A percentile compares a stretch with the other conserved stretches of the same genome.
Conservation (phyloP, 2,797 vertebrate genomes). For the Mormyrus proboscirostris region DNA sequence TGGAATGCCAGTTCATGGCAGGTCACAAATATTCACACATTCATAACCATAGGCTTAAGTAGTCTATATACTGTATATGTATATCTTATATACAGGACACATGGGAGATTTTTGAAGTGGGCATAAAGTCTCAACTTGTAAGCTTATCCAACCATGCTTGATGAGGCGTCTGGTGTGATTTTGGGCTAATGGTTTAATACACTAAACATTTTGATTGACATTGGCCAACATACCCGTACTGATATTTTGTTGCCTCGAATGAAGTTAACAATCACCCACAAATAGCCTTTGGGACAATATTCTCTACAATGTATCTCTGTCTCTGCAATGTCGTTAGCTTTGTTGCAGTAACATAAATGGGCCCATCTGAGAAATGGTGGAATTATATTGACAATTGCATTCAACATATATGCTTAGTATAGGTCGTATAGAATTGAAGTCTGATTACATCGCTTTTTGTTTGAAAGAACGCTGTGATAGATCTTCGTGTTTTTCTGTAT, state of each 20-base stretch:
- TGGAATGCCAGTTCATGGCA: not conserved
- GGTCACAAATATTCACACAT: not conserved
- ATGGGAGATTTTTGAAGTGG: not conserved
- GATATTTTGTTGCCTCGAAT: not conserved
- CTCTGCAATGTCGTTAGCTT: not conserved
- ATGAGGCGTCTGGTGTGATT: not conserved
- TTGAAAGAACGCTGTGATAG: not conserved
- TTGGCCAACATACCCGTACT: not conserved
- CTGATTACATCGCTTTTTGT: not conserved
- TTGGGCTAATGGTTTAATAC: not conserved
- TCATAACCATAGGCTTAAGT: not conserved
- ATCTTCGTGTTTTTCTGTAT: not conserved
- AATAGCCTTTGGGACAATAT: not conserved
- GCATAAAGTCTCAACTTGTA: not conserved
- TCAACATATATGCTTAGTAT: not conserved
- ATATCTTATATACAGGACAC: not conserved
- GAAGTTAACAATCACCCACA: not conserved
- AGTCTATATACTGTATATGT: not conserved
- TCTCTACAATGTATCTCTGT: not conserved
- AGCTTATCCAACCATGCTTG: not conserved
- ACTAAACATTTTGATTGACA: not conserved
- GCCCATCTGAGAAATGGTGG: not conserved
- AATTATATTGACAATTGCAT: not conserved
- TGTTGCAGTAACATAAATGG: not conserved
- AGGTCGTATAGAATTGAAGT: not conserved